Conservation (phyloP, 1,140 invertebrate species). For the Drosophila sp. region DNA sequence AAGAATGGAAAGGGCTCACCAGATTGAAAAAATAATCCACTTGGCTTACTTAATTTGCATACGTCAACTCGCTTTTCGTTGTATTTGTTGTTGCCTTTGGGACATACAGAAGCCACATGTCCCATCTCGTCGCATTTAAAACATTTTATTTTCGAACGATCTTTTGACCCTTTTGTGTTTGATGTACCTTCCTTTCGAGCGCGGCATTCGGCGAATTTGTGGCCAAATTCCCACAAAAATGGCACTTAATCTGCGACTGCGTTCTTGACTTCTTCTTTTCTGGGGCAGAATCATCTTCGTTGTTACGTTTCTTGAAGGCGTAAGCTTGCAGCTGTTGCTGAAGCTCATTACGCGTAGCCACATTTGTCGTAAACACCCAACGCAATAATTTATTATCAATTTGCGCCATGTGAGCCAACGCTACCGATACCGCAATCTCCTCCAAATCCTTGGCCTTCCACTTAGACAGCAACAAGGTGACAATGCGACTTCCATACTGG, state of each 20-base stretch:
- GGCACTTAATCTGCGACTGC: slow-evolving; percentile 10
- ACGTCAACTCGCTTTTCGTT: slow-evolving; percentile 22
- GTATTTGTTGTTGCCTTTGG: slow-evolving; percentile 10
- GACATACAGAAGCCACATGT: slow-evolving; percentile 29
- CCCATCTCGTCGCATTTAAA: slow-evolving; percentile 26
- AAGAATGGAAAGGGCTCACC: slow-evolving; percentile 23
- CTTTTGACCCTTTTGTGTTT: slow-evolving; percentile 12
- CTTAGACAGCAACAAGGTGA: slow-evolving; percentile 8
- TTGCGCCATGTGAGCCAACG: too few species aligned
- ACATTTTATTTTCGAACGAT: slow-evolving; percentile 22
- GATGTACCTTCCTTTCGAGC: background rate
- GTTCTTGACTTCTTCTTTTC: too few species aligned
- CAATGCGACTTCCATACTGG: slow-evolving; percentile 11
- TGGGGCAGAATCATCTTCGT: too few species aligned
- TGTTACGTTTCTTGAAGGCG: slow-evolving; percentile 19
- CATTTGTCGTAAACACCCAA: slow-evolving; percentile 26
- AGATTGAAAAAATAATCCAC: background rate
- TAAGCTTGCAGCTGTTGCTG: slow-evolving; percentile 23
- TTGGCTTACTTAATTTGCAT: background rate
- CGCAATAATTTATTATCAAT: too few species aligned
- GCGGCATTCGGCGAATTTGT: slow-evolving; percentile 17
- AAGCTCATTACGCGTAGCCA: slow-evolving; percentile 21
- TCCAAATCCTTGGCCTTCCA: slow-evolving; percentile 25
- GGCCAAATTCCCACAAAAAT: slow-evolving; percentile 25
- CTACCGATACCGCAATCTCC: slow-evolving; percentile 30